Percentiles rank a stretch among this genome's conserved stretches.
phyloP scores from a whole-genome alignment of 2,113 vertebrate genomes.

The Aix galericulata region DNA sequence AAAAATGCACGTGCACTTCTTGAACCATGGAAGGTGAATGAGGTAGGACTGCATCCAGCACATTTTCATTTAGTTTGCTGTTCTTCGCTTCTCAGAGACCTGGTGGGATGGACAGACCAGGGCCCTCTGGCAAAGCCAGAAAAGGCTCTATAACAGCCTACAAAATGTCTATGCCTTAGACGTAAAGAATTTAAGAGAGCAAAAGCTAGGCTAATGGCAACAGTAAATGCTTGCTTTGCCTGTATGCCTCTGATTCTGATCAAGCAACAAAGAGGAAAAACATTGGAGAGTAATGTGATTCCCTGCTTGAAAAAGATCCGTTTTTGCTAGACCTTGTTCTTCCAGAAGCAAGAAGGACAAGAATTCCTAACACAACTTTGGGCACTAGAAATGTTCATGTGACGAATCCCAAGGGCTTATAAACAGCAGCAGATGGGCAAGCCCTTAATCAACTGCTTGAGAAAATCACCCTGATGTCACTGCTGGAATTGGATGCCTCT shows the following conservation, averaged over 20 bases:
- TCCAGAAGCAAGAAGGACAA: background rate
- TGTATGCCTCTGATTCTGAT: background rate
- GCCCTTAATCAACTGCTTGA: conserved; percentile 7
- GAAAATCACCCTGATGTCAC: conserved; percentile 35
- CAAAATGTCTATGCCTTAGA: background rate
- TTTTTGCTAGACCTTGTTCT: background rate
- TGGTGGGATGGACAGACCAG: background rate
- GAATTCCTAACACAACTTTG: background rate
- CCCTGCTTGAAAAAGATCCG: background rate
- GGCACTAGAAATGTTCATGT: background rate
- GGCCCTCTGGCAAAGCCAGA: background rate
- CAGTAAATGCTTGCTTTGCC: background rate
- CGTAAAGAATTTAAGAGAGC: background rate
- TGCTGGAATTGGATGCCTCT: background rate
- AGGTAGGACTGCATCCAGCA: background rate
- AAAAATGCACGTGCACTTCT: background rate
- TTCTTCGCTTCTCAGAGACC: background rate
- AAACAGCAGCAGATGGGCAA: conserved; percentile 17
- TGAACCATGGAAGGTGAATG: background rate
- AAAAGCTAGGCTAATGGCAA: background rate
- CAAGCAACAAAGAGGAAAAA: background rate
- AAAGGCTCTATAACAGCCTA: background rate
- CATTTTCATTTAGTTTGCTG: background rate
- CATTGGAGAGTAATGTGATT: background rate
- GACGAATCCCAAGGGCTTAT: background rate